Evolutionary conservation across 2,797 vertebrate genomes (phyloP), one percentile per base, ranked within the genome.

Genomic region (Sebastes trivittatus): DNA sequence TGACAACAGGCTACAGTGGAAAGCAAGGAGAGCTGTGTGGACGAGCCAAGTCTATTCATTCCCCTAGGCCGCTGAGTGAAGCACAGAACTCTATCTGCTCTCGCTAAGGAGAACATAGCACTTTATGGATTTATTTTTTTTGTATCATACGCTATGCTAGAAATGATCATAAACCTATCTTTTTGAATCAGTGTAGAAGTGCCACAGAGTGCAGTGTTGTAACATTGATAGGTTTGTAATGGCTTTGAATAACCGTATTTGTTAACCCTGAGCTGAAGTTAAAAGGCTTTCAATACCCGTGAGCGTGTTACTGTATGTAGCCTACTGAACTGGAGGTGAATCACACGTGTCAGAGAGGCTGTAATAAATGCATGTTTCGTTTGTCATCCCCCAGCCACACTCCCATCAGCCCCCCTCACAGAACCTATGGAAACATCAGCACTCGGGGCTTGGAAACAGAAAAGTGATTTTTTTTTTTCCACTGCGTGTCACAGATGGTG

Each of bases 1-100:
- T 94, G 94, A 96, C 95, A 95, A 96, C 95, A 94, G 94, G 93
- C 94, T 91, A 95, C 93, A 94, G 95, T 93, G 92, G 92, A 95
- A 95, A 93, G 91, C 92, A 92, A 94, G 93, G 90, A 94, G 94
- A 94, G 92, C 89, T 87, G 88, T 88, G 91, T 89, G 88, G 89
- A 92, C 7, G 88, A 92, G 95, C 95, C 95, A 95, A 95, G 92
- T 95, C 92, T 94, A 86, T 95, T 95, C 91, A 94, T 93, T 93
- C 91, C 89, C 86, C 84, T 78, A 79, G 91, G 85, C 89, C 36
- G 60, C 82, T 38, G 88, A 82, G 85, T 91, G 89, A 94, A 94
- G 87, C 90, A 84, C 90, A 88, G 82, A 89, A 90, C 85, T 93
- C 93, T 85, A 80, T 94, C 89, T 88, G 78, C 88, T 89, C 88